phyloP scores from a whole-genome alignment of 2,888 invertebrate species.

The Protonemura montana region DNA sequence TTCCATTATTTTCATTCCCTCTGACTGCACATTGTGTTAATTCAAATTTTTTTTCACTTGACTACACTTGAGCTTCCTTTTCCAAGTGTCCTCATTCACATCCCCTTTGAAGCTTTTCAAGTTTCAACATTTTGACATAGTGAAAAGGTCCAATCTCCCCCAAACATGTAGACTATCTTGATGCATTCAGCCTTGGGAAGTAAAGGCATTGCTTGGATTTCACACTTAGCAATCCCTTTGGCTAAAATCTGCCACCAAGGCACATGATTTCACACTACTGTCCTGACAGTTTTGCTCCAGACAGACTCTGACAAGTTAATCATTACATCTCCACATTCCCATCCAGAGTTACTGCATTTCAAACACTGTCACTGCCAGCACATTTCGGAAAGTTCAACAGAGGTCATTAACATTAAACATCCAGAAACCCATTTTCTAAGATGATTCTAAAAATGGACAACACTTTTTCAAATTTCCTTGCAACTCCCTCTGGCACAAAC shows the following conservation, averaged over 20 bases:
- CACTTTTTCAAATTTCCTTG: not conserved
- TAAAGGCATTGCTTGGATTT: not conserved
- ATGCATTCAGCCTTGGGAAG: not conserved
- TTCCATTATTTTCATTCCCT: not conserved
- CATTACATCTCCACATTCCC: not conserved
- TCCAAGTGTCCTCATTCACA: not conserved
- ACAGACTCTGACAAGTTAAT: not conserved
- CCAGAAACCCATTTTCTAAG: not conserved
- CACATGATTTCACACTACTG: not conserved
- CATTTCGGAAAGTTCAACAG: not conserved
- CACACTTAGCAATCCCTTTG: not conserved
- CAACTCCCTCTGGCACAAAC: not conserved
- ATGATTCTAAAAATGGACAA: not conserved
- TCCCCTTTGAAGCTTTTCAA: not conserved
- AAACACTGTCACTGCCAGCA: not conserved
- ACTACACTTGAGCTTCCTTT: not conserved
- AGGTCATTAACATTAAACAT: not conserved
- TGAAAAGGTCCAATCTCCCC: slow-evolving; percentile 9
- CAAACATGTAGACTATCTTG: slow-evolving; percentile 2
- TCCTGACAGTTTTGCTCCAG: not conserved
- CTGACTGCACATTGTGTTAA: not conserved
- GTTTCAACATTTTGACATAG: not conserved
- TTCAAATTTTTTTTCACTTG: not conserved
- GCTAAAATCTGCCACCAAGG: not conserved
- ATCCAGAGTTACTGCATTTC: not conserved